These are phyloP conservation scores for Scyliorhinus canicula DNA, from an alignment of 2,797 vertebrate species.

Conservation along the genomic window DNA sequence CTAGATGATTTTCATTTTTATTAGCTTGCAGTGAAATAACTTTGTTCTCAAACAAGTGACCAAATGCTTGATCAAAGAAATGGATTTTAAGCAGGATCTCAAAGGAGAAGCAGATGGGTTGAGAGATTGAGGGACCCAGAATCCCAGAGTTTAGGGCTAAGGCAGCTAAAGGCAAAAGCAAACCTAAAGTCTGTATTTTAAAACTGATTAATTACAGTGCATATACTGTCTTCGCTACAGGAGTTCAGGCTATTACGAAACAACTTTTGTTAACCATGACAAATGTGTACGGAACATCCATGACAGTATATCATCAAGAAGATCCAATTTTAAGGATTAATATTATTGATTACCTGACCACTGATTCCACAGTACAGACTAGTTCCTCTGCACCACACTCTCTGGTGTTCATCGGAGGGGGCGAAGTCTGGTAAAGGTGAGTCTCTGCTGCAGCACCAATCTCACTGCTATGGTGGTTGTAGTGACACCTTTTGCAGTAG, in stretches of 20 bases:
- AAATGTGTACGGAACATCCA: background rate
- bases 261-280: background rate
- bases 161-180: background rate
- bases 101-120: background rate
- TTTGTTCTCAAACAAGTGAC: background rate
- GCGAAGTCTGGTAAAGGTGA: conserved; percentile 96
- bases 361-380: conserved; percentile 93
- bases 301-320: background rate
- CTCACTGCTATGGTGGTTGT: conserved; percentile 93
- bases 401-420: conserved; percentile 92
- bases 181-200: background rate
- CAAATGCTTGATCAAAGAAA: background rate
- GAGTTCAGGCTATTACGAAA: background rate
- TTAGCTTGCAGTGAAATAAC: too few species aligned
- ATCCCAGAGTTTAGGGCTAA: background rate
- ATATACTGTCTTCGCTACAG: background rate
- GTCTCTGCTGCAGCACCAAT: conserved; percentile 84
- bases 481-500: conserved; percentile 97
- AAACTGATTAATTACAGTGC: background rate
- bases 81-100: background rate
- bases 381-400: conserved; percentile 96
- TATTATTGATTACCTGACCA: conserved; percentile 73
- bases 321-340: background rate
- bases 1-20: too few species aligned
- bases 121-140: background rate